Evolutionary conservation across 2,797 vertebrate genomes (phyloP), one percentile per base, ranked within the genome.

Genomic region (Odontamblyopus lacepedii): DNA sequence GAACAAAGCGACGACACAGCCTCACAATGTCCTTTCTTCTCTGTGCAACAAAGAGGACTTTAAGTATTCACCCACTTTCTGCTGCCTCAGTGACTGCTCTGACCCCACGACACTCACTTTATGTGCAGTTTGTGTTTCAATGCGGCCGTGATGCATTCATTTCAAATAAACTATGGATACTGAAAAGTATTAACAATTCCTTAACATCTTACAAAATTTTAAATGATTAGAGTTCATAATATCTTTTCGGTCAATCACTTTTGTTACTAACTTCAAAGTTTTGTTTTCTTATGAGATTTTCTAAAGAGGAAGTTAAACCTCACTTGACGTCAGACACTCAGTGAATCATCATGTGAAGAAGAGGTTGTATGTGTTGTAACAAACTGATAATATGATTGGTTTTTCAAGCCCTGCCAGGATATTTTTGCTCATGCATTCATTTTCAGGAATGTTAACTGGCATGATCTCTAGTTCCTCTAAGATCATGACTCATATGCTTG

Each of bases 11-110:
- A 80, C 67, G 27, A 41, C 73, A 70, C 79, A 70, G 15, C 83
- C 85, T 87, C 83, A 89, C 84, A 86, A 83, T 88, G 87, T 80
- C 81, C 51, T 78, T 60, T 78, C 81, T 88, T 89, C 72, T 72
- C 76, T 72, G 62, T 56, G 67, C 15, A 83, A 88, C 86, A 90
- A 86, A 87, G 83, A 80, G 72, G 69, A 57, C 80, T 85, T 74
- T 85, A 74, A 87, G 23, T 48, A 44, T 48, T 26, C 73, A 65
- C 84, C 84, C 80, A 76, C 84, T 23, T 26, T 71, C 61, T 53
- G 15, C 55, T 29, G 73, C 81, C 83, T 83, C 76, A 23, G 53
- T 83, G 80, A 85, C 80, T 81, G 73, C 51, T 50, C 70, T 85
- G 83, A 88, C 83, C 84, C 75, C 9, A 63, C 27, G 61, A 76